phyloP scores from a whole-genome alignment of 2,888 invertebrate genomes.

The Invenusta paracnida region DNA sequence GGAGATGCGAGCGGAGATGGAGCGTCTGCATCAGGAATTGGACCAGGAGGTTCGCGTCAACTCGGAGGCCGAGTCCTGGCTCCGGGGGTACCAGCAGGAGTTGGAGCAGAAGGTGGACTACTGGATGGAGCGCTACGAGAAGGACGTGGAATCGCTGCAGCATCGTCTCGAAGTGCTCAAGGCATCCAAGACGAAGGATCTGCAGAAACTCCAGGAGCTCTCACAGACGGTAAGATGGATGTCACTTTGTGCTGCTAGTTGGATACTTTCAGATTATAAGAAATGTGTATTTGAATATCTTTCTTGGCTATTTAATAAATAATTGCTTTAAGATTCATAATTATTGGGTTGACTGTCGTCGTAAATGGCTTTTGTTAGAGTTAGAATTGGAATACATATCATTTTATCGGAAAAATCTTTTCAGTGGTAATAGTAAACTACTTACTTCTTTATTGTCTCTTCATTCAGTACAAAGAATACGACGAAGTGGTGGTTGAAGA shows the following conservation, averaged over 20 bases:
- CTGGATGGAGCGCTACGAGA: constrained; percentile 59
- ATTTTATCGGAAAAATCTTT: no score
- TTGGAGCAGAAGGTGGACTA: constrained; percentile 56
- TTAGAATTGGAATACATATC: no score
- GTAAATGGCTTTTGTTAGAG: no score
- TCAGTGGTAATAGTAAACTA: no score
- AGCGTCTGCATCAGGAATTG: constrained; percentile 49
- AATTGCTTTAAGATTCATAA: not conserved
- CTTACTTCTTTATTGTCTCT: no score
- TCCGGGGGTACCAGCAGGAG: constrained; percentile 56
- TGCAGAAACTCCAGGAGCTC: constrained; percentile 57
- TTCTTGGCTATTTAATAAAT: no score
- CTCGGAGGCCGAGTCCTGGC: constrained; percentile 57
- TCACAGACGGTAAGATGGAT: constrained; percentile 58
- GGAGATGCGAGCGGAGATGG: constrained; percentile 53
- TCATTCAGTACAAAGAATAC: constrained; percentile 59
- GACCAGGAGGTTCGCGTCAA: constrained; percentile 50
- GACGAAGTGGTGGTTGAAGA: constrained; percentile 61
- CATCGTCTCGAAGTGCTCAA: constrained; percentile 59
- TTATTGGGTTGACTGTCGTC: not conserved
- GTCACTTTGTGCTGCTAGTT: no score
- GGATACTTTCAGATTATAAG: no score
- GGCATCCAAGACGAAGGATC: constrained; percentile 58
- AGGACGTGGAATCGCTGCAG: constrained; percentile 49
- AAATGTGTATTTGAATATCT: no score